A percentile compares a stretch with the other conserved stretches of the same genome.
Evolutionary conservation across 2,797 vertebrate genomes (phyloP).

Genomic region (Gila robusta): DNA sequence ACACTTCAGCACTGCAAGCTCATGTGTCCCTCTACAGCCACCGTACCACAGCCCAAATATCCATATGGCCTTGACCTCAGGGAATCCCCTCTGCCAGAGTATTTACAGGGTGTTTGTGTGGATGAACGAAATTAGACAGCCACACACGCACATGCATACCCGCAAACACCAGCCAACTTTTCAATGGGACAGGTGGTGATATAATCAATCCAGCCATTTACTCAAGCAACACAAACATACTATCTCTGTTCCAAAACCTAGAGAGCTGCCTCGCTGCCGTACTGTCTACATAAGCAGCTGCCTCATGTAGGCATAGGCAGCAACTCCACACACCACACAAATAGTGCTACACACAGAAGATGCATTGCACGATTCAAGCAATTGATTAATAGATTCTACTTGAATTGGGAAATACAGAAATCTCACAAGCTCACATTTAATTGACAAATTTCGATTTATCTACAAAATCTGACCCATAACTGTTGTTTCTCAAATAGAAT

Average conservation of each 20-base stretch:
- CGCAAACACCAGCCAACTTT: slow-evolving; percentile 12
- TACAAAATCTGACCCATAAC: too few relatives aligned
- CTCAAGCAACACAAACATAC: slow-evolving; percentile 48
- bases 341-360: not conserved
- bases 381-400: not conserved
- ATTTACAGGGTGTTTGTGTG: slow-evolving; percentile 34
- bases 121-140: slow-evolving; percentile 30
- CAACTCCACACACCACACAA: not conserved
- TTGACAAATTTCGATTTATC: not conserved
- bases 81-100: slow-evolving; percentile 45
- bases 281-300: slow-evolving; percentile 11
- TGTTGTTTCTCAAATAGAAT: not conserved
- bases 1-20: slow-evolving; percentile 25
- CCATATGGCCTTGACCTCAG: slow-evolving; percentile 57
- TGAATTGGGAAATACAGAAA: not conserved
- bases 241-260: slow-evolving; percentile 28
- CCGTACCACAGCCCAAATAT: slow-evolving; percentile 38
- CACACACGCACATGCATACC: slow-evolving; percentile 4
- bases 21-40: slow-evolving; percentile 45
- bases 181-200: slow-evolving; percentile 51
- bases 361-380: not conserved
- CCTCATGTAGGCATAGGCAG: not conserved
- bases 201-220: slow-evolving; percentile 56
- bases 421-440: not conserved
- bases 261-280: not conserved